Conservation (phyloP, 1,140 invertebrate species). For the Oedothorax gibbosus region DNA sequence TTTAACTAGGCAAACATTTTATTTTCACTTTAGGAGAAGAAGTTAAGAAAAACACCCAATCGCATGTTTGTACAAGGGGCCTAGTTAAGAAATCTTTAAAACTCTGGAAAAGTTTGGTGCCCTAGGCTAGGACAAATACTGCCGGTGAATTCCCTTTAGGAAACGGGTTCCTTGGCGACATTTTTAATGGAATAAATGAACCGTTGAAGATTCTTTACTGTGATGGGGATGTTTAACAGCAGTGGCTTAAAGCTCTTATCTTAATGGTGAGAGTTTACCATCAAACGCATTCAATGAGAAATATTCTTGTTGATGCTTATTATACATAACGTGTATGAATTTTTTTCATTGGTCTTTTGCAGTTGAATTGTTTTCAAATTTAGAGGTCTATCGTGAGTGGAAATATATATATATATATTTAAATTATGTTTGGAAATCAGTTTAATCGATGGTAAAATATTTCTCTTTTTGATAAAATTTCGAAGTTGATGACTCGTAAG, state of each 20-base stretch:
- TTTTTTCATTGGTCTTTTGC: no score
- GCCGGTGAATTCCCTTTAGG: constrained; percentile 39
- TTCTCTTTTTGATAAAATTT: no score
- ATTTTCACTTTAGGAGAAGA: neutral
- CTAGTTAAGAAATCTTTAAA: constrained; percentile 44
- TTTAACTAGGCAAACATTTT: constrained; percentile 19
- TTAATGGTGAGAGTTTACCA: no score
- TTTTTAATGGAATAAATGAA: constrained; percentile 56
- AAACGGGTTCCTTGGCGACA: constrained; percentile 13
- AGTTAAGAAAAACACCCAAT: constrained; percentile 23
- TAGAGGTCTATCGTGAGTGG: no score
- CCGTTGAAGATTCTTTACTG: constrained; percentile 35
- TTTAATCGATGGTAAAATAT: no score
- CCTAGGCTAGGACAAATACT: constrained; percentile 42
- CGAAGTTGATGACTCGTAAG: no score
- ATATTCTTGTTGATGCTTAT: no score
- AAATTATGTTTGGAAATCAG: no score
- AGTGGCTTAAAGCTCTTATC: neutral
- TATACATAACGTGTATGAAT: no score
- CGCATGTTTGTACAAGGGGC: constrained; percentile 17
- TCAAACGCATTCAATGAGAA: no score
- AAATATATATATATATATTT: no score
- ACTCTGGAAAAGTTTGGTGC: constrained; percentile 40
- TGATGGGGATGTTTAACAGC: constrained; percentile 27
- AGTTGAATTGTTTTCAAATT: no score